Evolutionary conservation across 2,797 vertebrate genomes (phyloP), one percentile per base, ranked within the genome.

Genomic region (Phoebastria nigripes): DNA sequence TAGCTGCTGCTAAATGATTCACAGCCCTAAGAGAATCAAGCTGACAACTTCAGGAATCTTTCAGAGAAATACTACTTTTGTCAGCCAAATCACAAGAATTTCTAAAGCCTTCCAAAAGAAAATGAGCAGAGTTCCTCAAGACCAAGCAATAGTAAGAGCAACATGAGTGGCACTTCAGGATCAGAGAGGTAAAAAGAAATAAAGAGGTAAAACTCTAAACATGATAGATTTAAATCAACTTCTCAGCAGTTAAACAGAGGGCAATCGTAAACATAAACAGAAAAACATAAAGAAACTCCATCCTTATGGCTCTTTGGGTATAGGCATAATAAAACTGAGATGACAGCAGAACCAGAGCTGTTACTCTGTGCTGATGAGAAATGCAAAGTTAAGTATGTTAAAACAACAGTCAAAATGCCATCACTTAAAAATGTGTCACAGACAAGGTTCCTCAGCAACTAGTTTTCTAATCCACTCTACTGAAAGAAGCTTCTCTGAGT

Each of bases 1-100:
- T 81, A 62, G 25, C 51, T 91, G 62, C 58, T 93, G 69, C 51
- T 93, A 88, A 92, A 93, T 76, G 54, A 86, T 91, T 94, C 70
- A 88, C 58, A 86, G 56, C 8, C 69, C 26, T 86, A 71, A 58
- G 28, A 94, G 63, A 95, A 86, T 13, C 49, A 91, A 87, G 81
- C 12, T 54, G 82, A 92, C 56, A 86, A 81, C 69, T 93, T 86
- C 59, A 90, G 65, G 56, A 88, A 55, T 74, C 67, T 87, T 93
- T 54, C 61, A 81, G 56, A 94, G 51, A 90, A 93, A 81, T 47
- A 82, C 28, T 77, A n/a, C 47, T 89, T 89, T 65, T 63, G 25
- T 54, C 78, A 92, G 74, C 35, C 67, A 89, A 89, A 77, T 89
- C 56, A 81, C 29, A 96, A 85, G 63, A 77, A 87, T 73, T 87